Conservation (phyloP, 2,888 invertebrate species). For the Argyresthia goedartella region DNA sequence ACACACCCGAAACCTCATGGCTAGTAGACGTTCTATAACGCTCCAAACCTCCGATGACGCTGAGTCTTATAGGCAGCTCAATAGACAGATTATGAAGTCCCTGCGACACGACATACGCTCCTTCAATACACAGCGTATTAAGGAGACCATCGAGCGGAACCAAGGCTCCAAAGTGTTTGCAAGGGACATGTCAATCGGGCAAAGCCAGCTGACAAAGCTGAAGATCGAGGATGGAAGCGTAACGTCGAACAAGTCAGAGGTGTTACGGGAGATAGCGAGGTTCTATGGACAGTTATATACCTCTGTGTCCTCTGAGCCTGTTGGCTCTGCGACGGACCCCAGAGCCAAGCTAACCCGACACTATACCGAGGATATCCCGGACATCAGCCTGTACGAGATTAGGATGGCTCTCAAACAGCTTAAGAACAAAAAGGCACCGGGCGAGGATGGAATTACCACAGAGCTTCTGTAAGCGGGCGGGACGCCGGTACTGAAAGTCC, state of each 20-base stretch:
- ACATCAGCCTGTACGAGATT: conserved; percentile 3
- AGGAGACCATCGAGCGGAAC: no score
- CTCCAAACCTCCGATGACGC: background rate
- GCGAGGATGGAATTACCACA: no score
- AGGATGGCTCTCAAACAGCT: conserved; percentile 3
- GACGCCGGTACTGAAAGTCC: no score
- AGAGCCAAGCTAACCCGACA: conserved; percentile 1
- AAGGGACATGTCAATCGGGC: background rate
- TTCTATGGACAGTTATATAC: no score
- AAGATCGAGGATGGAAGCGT: background rate
- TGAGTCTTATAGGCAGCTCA: background rate
- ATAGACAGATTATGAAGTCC: background rate
- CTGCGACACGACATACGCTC: no score
- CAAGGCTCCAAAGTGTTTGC: background rate
- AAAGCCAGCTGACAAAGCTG: background rate
- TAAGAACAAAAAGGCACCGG: conserved; percentile 1
- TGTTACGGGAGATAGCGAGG: no score
- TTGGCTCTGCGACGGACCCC: background rate
- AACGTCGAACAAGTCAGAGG: no score
- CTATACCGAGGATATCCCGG: no score
- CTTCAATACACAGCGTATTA: no score
- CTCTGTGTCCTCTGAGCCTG: background rate
- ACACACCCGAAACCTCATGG: no score
- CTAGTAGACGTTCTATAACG: background rate
- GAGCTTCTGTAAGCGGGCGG: no score